Base-by-base conservation (phyloP, 1,140 invertebrate species). In the Apis mellifera region DNA sequence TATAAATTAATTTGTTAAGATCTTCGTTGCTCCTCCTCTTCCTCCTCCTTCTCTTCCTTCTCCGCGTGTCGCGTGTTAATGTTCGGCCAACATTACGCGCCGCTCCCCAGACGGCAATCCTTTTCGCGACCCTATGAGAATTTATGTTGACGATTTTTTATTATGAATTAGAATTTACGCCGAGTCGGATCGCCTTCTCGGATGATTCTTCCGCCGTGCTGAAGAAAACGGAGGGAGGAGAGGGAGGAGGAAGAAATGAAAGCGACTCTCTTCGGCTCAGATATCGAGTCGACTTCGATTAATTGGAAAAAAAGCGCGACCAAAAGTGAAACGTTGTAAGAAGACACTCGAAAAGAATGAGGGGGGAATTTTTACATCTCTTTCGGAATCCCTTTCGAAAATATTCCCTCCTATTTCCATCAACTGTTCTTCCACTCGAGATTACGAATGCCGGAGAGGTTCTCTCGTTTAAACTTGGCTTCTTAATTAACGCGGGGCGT, bases 1-100 rank as follows among this genome's bases (percentile, higher is more conserved):
- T 85, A 86, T 86, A 86, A 86, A 86, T 86, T 86, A 86, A 86
- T 86, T 86, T 85, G 83, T 85, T 85, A 86, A 85, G 84, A 84
- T 84, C 84, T 81, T n/a, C 9, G 32, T 42, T 26, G n/a, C n/a
- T 23, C 15, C 48, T 12, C n/a, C 65, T 70, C 59, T 59, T 8
- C 17, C 11, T 15, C 15, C n/a, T 62, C 66, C 64, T 4, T 11
- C 11, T 15, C 15, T 26, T 26, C 26, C n/a, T 69, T 60, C 64
- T 59, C 59, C 32, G 32, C 32, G 32, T 32, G 65, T 57, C 68
- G 69, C 54, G 78, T 59, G 85, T 79, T 86, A 86, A 86, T 84
- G 85, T 68, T 85, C 57, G 57, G 65, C 74, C 70, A 84, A 86
- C 80, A 74, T 72, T 79, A 50, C 70, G 15, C 75, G 72, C 15